Evolutionary conservation across 2,113 vertebrate genomes (phyloP), one percentile per base, ranked within the genome.

Genomic region (Dromas ardeola): DNA sequence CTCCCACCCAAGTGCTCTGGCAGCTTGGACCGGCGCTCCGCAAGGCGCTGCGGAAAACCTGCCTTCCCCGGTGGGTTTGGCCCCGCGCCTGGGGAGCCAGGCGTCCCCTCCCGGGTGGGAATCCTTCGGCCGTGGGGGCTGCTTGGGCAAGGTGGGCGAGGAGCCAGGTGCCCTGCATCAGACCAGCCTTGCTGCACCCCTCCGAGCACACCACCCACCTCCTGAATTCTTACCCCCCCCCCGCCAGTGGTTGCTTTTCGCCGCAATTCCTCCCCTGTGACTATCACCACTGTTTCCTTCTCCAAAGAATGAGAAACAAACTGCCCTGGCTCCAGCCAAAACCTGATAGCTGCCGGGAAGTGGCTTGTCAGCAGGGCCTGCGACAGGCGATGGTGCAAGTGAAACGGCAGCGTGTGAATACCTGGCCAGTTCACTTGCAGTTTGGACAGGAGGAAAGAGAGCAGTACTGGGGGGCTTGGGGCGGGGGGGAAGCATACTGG

Each of bases 361-460:
- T 5, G 88, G 42, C 74, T n/a, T 21, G 58, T 52, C 69, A 70
- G 84, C 77, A 15, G 82, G 34, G 72, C 13, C 52, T 4, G 5
- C 0, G 21, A 9, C 55, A 12, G 74, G 70, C 5, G 0, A 7
- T 5, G 62, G 30, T 14, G 73, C 0, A 5, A 76, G 32, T 1
- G 90, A 58, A 14, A 9, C 0, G 4, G 65, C 61, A 9, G 90
- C 82, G 43, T 40, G 4, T 32, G 12, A 27, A 5, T 11, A 3
- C 13, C 40, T 21, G 42, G 20, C 25, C 7, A 9, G 12, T 5
- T 45, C 40, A 3, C 21, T n/a, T n/a, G 42, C 69, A 47, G 27
- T 18, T 38, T 9, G 52, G 42, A 4, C 3, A 0, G 4, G 30
- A 58, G 47, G 9, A 3, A 0, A 9, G 29, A 38, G 78, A 7